Evolutionary conservation across 2,113 vertebrate species (phyloP).

Genomic region (Crotophaga sulcirostris): DNA sequence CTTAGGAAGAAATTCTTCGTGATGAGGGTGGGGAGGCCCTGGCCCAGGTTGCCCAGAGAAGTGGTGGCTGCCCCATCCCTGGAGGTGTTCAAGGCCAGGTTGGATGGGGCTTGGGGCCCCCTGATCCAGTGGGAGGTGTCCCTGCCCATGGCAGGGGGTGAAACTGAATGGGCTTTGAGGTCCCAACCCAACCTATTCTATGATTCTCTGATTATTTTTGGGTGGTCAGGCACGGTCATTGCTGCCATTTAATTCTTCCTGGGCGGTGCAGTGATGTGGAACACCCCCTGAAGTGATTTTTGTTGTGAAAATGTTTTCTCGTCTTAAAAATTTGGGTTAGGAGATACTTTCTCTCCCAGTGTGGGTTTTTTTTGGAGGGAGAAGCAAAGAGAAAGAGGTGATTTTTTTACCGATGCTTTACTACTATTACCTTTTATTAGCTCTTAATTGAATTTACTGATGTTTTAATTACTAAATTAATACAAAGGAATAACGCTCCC

Average conservation of each 20-base stretch:
- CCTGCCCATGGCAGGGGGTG: too few relatives aligned
- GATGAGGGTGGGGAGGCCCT: too few relatives aligned
- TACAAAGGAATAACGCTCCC: accelerated
- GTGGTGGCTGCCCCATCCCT: too few relatives aligned
- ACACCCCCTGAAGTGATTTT: accelerated
- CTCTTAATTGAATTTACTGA: too few relatives aligned
- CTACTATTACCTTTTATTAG: accelerated
- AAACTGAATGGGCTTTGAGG: too few relatives aligned
- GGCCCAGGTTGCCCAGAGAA: too few relatives aligned
- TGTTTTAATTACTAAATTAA: neutral
- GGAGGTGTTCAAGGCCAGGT: too few relatives aligned
- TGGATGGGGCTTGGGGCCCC: too few relatives aligned
- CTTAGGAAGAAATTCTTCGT: too few relatives aligned
- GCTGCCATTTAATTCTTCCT: accelerated
- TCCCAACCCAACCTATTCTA: too few relatives aligned
- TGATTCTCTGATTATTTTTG: too few relatives aligned
- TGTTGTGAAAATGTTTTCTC: neutral
- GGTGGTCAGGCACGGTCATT: neutral
- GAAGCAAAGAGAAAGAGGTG: neutral
- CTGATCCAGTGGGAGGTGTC: too few relatives aligned
- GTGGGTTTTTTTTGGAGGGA: neutral
- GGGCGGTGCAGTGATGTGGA: neutral
- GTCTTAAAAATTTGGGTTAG: neutral
- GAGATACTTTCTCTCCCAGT: accelerated
- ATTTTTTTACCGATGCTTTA: accelerated